Evolutionary conservation across 2,888 invertebrate genomes (phyloP), one percentile per base, ranked within the genome.

Genomic region (Drosophila nr. perissopoda): DNA sequence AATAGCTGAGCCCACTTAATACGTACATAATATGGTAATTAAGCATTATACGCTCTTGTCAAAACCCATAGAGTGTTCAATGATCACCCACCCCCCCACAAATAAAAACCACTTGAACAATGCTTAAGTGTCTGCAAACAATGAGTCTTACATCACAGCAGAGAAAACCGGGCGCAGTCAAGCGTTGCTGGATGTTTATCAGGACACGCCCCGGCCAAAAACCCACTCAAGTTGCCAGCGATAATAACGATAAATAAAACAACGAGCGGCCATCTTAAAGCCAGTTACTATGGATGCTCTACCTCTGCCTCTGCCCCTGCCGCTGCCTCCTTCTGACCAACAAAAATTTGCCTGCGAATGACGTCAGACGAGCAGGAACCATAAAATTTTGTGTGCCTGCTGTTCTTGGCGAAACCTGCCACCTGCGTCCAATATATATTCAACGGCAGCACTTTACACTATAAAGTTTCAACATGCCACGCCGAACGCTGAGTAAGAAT

Each of bases 211-310:
- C 76, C 67, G 68, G 40, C 52, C 45, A 45, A 27, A 45, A 76
- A 52, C 54, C 62, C 78, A 79, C 79, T 78, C 76, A 76, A 79
- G 79, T 79, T 76, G 13, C 68, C 45, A 51, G 79, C 76, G 72
- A 76, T 79, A 84, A 87, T 84, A 87, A 82, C 80, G 70, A 82
- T 74, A 79, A 79, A 80, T 78, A 78, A 72, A 72, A 53, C 66
- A 79, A 66, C 61, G 63, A 66, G 62, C 60, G 69, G 57, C 52
- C 64, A 75, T 51, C 71, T 76, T 76, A 75, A 79, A 79, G 78
- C 59, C 61, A 40, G 59, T 31, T 64, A 36, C 38, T 8, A 13
- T 45, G n/a, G 42, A 36, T 38, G 16, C 34, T 34, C 29, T 27
- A 16, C 31, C 29, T 27, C 31, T 13, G 29, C 21, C 27, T 18